Percentiles rank a stretch among this genome's conserved stretches.
phyloP scores from a whole-genome alignment of 2,113 vertebrate genomes.

The Osmerus eperlanus region DNA sequence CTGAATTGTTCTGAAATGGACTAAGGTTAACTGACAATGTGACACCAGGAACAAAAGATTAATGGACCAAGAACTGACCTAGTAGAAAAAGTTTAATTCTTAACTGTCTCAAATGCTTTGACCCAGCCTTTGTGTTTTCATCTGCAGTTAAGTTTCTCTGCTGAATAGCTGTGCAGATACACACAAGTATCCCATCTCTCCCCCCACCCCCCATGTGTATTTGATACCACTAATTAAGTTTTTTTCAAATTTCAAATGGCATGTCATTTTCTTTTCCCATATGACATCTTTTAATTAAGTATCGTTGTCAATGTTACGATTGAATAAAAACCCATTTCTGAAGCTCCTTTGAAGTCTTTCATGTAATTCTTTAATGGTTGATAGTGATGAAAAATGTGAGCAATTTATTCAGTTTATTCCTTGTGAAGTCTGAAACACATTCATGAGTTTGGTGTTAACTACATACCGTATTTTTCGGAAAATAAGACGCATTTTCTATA shows the following conservation, averaged over 20 bases:
- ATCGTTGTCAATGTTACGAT: not conserved
- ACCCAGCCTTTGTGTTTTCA: not conserved
- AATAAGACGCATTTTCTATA: too few relatives aligned
- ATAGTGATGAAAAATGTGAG: not conserved
- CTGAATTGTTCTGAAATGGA: too few relatives aligned
- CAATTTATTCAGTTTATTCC: not conserved
- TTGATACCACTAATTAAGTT: not conserved
- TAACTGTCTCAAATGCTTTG: not conserved
- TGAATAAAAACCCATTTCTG: conserved; percentile 4
- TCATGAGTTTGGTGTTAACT: too few relatives aligned
- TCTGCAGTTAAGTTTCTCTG: not conserved
- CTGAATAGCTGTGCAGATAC: too few relatives aligned
- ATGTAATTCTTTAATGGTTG: not conserved
- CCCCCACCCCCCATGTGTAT: not conserved
- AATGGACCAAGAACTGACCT: too few relatives aligned
- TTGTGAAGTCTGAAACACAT: too few relatives aligned
- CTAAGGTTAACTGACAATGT: too few relatives aligned
- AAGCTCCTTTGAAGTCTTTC: conserved; percentile 7
- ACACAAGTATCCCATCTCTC: not conserved
- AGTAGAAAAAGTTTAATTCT: too few relatives aligned
- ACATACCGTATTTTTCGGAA: not conserved
- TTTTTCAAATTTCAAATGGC: not conserved
- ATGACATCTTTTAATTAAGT: conserved; percentile 26
- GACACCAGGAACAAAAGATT: too few relatives aligned
- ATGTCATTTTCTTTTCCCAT: not conserved